phyloP scores from a whole-genome alignment of 1,140 invertebrate species.

The Macrotrachela quadricornifera region DNA sequence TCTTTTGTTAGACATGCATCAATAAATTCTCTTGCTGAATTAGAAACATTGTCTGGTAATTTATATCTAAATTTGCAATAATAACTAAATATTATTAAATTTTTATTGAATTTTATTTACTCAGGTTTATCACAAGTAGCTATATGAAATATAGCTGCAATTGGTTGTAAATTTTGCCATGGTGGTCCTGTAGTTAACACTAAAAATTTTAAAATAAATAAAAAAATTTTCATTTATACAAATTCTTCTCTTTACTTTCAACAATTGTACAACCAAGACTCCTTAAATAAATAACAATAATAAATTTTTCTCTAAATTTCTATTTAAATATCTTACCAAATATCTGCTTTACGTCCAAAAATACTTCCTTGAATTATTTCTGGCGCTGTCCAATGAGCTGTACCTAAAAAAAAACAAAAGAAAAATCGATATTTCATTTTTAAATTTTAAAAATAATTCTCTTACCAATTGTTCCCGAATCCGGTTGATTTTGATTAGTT shows the following conservation, averaged over 20 bases:
- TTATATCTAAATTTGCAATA: too few species aligned
- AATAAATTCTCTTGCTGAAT: too few species aligned
- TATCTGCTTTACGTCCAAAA: constrained; percentile 27
- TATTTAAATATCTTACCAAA: constrained; percentile 17
- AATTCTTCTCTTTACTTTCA: constrained; percentile 12
- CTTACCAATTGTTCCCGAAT: constrained; percentile 6
- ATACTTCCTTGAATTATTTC: constrained; percentile 28
- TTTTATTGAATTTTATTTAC: constrained; percentile 11
- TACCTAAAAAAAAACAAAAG: constrained; percentile 20
- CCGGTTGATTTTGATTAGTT: constrained; percentile 12
- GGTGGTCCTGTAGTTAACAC: constrained; percentile 13
- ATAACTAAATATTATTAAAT: too few species aligned
- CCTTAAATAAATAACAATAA: constrained; percentile 13
- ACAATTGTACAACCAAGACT: constrained; percentile 29
- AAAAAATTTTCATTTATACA: neutral
- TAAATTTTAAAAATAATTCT: too few species aligned
- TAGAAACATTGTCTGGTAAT: too few species aligned
- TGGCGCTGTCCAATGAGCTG: constrained; percentile 30
- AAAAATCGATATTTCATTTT: too few species aligned
- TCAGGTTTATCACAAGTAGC: constrained; percentile 22
- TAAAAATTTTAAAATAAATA: neutral
- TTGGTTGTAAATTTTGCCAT: constrained; percentile 23
- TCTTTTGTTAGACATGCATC: too few species aligned
- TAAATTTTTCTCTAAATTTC: neutral
- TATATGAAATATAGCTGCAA: constrained; percentile 29